Evolutionary conservation across 2,888 invertebrate genomes (phyloP).

Genomic region (Altica lythri): DNA sequence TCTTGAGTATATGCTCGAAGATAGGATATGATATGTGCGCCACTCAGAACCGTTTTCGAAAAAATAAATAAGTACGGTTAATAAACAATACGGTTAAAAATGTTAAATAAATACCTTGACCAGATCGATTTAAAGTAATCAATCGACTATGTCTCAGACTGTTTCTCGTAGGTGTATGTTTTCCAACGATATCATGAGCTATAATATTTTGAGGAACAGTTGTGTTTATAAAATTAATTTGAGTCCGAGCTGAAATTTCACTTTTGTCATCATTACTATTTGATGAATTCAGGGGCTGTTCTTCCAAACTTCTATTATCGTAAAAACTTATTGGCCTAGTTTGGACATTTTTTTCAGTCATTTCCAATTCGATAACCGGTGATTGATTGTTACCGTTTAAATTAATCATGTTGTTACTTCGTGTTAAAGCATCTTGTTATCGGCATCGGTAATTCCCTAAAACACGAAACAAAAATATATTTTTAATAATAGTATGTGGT

Average conservation of each 20-base stretch:
- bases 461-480: too few relatives aligned
- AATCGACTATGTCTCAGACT: slow-evolving; percentile 72
- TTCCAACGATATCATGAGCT: slow-evolving; percentile 65
- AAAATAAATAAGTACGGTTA: too few relatives aligned
- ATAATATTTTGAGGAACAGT: slow-evolving; percentile 73
- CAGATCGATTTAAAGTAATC: slow-evolving; percentile 68
- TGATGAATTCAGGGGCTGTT: slow-evolving; percentile 8
- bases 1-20: too few relatives aligned
- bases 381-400: slow-evolving; percentile 1
- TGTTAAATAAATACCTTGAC: slow-evolving; percentile 55
- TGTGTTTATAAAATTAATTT: slow-evolving; percentile 62
- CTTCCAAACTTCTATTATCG: slow-evolving; percentile 12
- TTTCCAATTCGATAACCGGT: slow-evolving; percentile 4
- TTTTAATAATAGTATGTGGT: too few relatives aligned
- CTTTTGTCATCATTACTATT: slow-evolving; percentile 6
- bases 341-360: neutral
- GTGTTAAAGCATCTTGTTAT: slow-evolving; percentile 9
- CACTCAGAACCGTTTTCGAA: too few relatives aligned
- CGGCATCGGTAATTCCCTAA: too few relatives aligned
- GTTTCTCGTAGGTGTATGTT: slow-evolving; percentile 71
- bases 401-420: slow-evolving; percentile 4
- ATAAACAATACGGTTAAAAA: too few relatives aligned
- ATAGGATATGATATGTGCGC: too few relatives aligned
- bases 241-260: slow-evolving; percentile 43
- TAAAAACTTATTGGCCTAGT: slow-evolving; percentile 18